A percentile compares a stretch with the other conserved stretches of the same genome.
These are phyloP conservation scores for Sarcophaga variegata DNA, from an alignment of 2,888 invertebrate species.

Conservation along the genomic window DNA sequence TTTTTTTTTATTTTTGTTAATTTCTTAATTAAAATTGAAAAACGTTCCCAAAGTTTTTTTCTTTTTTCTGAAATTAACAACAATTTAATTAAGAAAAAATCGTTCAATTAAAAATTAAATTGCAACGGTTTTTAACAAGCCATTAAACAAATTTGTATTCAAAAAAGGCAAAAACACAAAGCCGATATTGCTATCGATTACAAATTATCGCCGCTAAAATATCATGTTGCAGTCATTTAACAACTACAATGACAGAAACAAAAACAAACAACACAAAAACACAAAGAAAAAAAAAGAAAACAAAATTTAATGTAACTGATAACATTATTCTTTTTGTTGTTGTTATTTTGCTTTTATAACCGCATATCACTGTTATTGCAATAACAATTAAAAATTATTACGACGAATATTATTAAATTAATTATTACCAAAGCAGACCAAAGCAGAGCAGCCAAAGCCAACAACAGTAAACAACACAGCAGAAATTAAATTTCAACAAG, in stretches of 20 bases:
- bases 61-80: too few relatives aligned
- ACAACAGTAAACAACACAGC: too few relatives aligned
- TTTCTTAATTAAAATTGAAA: too few relatives aligned
- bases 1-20: too few relatives aligned
- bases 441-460: too few relatives aligned
- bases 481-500: too few relatives aligned
- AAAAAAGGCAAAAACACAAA: background rate
- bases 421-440: background rate
- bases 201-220: background rate
- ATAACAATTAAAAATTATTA: background rate
- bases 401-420: background rate
- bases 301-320: too few relatives aligned
- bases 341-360: background rate
- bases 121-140: background rate
- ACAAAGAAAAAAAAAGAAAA: too few relatives aligned
- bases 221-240: background rate
- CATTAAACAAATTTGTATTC: background rate
- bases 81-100: too few relatives aligned
- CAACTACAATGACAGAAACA: background rate
- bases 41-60: too few relatives aligned
- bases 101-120: background rate
- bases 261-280: too few relatives aligned
- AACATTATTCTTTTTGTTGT: too few relatives aligned
- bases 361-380: background rate
- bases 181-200: background rate